Evolutionary conservation across 35 echinoderm and acorn worm genomes (phyloP), one percentile per base, ranked within the genome.

Genomic region (Ophiothrix spiculata): DNA sequence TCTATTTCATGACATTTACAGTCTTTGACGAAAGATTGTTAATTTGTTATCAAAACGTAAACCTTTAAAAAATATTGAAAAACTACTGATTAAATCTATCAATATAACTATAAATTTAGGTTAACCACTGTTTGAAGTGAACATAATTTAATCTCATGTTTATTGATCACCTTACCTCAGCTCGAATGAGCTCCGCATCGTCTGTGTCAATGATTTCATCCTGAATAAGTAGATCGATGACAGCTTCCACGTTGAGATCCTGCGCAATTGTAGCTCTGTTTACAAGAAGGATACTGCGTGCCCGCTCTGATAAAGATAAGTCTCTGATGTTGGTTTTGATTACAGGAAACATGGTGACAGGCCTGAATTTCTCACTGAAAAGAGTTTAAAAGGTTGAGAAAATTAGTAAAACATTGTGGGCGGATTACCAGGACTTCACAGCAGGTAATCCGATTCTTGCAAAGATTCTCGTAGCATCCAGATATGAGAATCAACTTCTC

Each of bases 161-260:
- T n/a, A n/a, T n/a, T n/a, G n/a, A n/a, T n/a, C n/a, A n/a, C n/a
- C n/a, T n/a, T 31, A 82, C 88, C 80, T 90, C 81, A 45, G 81
- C 81, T 35, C 31, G 39, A 4, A 90, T 90, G 6, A 83, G 25
- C 46, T 90, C 88, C 3, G 81, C 81, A 35, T 90, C 88, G 17
- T 84, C 81, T 1, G 35, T 1, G 34, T 19, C 75, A 19, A 90
- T 33, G 12, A 37, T 81, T 31, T 77, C 39, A 77, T 90, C 88
- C 0, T 32, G 31, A 31, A 90, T 90, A 2, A 90, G 80, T 12
- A 35, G 64, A 78, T 90, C 88, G 0, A 77, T 31, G 28, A 90
- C 81, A 21, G 35, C 74, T 32, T 90, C 88, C 12, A 77, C 64
- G 75, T 82, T 81, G 8, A 90, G 81, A 28, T 83, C 88, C 19